phyloP scores from a whole-genome alignment of 2,113 vertebrate species.

The Clarias magur region DNA sequence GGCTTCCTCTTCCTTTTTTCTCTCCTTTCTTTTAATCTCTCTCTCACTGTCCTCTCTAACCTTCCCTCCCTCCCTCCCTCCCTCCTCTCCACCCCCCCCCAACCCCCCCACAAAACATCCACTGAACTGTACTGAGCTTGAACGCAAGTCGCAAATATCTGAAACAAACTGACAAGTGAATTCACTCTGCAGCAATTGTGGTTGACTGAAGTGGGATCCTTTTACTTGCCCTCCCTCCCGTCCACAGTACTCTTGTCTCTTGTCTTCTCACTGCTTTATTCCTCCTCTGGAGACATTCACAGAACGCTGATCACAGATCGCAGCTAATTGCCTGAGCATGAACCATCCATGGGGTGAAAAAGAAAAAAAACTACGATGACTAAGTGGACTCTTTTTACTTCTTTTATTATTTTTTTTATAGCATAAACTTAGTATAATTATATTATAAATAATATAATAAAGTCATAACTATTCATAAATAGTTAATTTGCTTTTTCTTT shows the following conservation, averaged over 20 bases:
- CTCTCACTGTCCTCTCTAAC: too few species aligned
- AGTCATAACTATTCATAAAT: too few species aligned
- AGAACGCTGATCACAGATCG: neutral
- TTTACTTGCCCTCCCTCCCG: neutral
- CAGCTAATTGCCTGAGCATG: too few species aligned
- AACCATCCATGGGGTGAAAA: neutral
- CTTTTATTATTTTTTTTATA: neutral
- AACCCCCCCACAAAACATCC: slow-evolving; percentile 5
- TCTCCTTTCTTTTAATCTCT: too few species aligned
- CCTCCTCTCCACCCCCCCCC: too few species aligned
- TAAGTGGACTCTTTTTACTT: slow-evolving; percentile 2
- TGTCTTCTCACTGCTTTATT: too few species aligned
- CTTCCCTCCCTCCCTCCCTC: neutral
- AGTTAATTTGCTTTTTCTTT: too few species aligned
- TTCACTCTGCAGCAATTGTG: neutral
- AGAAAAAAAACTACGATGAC: neutral
- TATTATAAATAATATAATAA: too few species aligned
- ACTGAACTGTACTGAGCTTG: neutral
- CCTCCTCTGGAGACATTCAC: neutral
- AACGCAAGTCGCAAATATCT: neutral
- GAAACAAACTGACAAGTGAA: neutral
- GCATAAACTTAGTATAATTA: too few species aligned
- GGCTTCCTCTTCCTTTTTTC: neutral
- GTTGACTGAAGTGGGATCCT: neutral
- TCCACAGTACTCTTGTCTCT: neutral